Base-by-base conservation (phyloP, 2,888 invertebrate genomes). In the Cybosia mesomella region DNA sequence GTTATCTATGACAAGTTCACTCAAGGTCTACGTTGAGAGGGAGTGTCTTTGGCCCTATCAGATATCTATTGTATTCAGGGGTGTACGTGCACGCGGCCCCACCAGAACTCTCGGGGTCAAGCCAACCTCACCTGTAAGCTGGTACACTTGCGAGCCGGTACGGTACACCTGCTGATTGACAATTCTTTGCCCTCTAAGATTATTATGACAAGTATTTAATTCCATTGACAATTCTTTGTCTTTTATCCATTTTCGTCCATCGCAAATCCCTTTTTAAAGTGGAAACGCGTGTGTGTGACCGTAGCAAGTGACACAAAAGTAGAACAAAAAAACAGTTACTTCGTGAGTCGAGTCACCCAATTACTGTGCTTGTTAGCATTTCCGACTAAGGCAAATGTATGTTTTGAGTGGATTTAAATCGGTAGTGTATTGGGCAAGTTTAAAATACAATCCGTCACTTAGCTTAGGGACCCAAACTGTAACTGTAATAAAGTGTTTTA, bases 271-370 rank as follows among this genome's bases (percentile, higher is more conserved):
- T 49, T n/a, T 18, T 43, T 18, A 18, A 43, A 43, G 7, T 43
- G 5, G 9, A 18, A 49, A 18, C 49, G 49, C 49, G 1, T 0
- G 9, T n/a, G 43, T 18, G 13, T 18, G 0, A 0, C 7, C 7
- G 43, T 18, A 43, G 43, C 49, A n/a, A n/a, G 49, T 49, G 49
- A n/a, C 49, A 4, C 1, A 34, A 34, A 1, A 34, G 49, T n/a
- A 5, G 18, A 7, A 49, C 1, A 18, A 49, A 49, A 49, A 49
- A 49, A 49, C 1, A 8, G 8, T n/a, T 49, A 7, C 8, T 18
- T 49, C 18, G 49, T n/a, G 49, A 49, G 49, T n/a, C 49, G 49
- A 49, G 49, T n/a, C 49, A 49, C 49, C 49, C 49, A 49, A 49
- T 49, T 49, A 49, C 49, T 49, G n/a, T 49, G 49, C 49, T 49